Evolutionary conservation across 1,140 invertebrate genomes (phyloP).

Genomic region (Hestina assimilis): DNA sequence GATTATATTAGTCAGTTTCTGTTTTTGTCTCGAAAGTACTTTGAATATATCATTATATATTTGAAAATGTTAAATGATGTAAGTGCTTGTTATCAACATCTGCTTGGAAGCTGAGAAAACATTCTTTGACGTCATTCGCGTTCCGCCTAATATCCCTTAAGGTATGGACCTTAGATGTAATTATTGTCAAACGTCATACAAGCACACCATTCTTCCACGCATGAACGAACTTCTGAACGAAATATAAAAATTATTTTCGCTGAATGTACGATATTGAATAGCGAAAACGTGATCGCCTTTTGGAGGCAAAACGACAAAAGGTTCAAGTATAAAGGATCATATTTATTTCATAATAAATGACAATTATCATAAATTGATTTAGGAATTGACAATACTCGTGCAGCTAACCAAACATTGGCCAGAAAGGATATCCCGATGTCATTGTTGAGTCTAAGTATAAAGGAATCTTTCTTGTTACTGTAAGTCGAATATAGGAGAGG

Average conservation of each 20-base stretch:
- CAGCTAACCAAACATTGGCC: conserved; percentile 77
- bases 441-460: conserved; percentile 44
- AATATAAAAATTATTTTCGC: conserved; percentile 65
- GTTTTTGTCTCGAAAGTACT: too few relatives aligned
- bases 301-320: conserved; percentile 52
- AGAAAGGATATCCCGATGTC: conserved; percentile 54
- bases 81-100: conserved; percentile 48
- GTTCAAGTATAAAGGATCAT: conserved; percentile 63
- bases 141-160: conserved; percentile 65
- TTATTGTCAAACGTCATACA: conserved; percentile 67
- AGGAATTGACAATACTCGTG: conserved; percentile 50
- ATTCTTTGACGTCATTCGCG: conserved; percentile 53
- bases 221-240: conserved; percentile 52
- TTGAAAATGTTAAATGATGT: conserved; percentile 20
- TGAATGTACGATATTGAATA: conserved; percentile 52
- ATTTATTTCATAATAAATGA: conserved; percentile 79
- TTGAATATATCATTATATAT: too few relatives aligned
- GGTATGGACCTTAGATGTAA: conserved; percentile 57
- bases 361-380: conserved; percentile 77
- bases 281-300: conserved; percentile 48
- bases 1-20: too few relatives aligned
- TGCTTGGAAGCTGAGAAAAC: conserved; percentile 71
- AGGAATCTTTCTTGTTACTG: conserved; percentile 35
- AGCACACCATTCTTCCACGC: conserved; percentile 44
- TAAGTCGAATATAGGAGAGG: conserved; percentile 36